These are phyloP conservation scores for Microvelia longipes DNA, from an alignment of 1,140 invertebrate species.

Conservation along the genomic window DNA sequence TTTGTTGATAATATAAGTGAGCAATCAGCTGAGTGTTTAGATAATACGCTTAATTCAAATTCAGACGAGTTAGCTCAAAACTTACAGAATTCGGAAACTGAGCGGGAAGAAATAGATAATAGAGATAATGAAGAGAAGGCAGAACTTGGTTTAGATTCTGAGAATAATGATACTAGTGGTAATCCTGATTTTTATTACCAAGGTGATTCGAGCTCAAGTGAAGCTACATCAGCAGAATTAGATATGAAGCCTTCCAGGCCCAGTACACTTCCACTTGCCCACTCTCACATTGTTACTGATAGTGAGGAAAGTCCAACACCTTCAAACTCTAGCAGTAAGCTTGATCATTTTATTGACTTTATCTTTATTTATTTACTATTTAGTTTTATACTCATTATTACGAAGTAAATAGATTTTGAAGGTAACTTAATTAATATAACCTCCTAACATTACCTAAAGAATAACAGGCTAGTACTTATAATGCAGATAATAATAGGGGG, in stretches of 20 bases:
- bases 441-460: too few species aligned
- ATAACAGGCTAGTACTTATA: too few species aligned
- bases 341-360: neutral
- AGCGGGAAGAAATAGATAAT: constrained; percentile 6
- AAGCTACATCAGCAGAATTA: constrained; percentile 3
- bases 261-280: constrained; percentile 16
- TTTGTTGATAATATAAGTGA: neutral
- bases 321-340: constrained; percentile 10
- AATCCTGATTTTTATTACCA: neutral
- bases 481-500: too few species aligned
- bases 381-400: too few species aligned
- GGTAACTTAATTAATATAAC: too few species aligned
- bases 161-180: neutral
- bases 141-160: neutral
- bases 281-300: constrained; percentile 9
- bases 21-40: neutral
- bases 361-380: too few species aligned
- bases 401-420: too few species aligned
- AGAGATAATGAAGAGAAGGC: constrained; percentile 3
- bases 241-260: constrained; percentile 20
- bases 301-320: constrained; percentile 17
- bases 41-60: neutral
- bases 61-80: constrained; percentile 4
- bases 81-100: constrained; percentile 12
- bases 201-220: neutral